Evolutionary conservation across 2,888 invertebrate genomes (phyloP).

Genomic region (Lobophora halterata): DNA sequence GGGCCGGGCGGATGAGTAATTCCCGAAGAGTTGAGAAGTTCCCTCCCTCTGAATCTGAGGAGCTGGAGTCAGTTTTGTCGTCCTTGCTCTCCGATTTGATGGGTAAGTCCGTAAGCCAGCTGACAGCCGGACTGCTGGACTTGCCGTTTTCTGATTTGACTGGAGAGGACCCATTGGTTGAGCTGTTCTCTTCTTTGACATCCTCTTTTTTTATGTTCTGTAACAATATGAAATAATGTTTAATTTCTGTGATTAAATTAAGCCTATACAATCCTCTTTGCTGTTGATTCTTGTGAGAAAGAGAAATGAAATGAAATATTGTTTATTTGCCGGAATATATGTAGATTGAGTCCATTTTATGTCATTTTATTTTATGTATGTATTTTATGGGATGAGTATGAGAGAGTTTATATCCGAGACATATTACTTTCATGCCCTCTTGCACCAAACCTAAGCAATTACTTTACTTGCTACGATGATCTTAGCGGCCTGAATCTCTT

Average conservation of each 20-base stretch:
- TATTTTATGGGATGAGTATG: too few relatives aligned
- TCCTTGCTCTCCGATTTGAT: constrained; percentile 59
- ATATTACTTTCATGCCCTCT: too few relatives aligned
- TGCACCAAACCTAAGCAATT: too few relatives aligned
- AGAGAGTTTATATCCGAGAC: too few relatives aligned
- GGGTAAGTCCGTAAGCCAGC: constrained; percentile 67
- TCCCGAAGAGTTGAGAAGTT: constrained; percentile 91
- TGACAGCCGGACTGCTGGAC: constrained; percentile 56
- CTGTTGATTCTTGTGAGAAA: too few relatives aligned
- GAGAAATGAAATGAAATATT: too few relatives aligned
- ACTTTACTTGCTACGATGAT: too few relatives aligned
- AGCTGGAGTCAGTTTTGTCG: constrained; percentile 78
- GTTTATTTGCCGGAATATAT: too few relatives aligned
- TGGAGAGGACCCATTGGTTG: constrained; percentile 68
- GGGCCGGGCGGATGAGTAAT: constrained; percentile 87
- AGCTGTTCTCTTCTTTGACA: constrained; percentile 70
- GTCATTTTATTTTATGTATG: too few relatives aligned
- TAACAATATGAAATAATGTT: constrained; percentile 19
- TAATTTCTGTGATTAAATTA: background rate
- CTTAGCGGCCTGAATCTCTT: too few relatives aligned
- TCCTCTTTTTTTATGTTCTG: constrained; percentile 76
- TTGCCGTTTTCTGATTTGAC: constrained; percentile 72
- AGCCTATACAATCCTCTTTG: too few relatives aligned
- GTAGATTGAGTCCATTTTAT: too few relatives aligned
- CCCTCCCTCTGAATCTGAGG: constrained; percentile 84